Base-by-base conservation (phyloP, 2,888 invertebrate genomes). In the Ochropacha duplaris region DNA sequence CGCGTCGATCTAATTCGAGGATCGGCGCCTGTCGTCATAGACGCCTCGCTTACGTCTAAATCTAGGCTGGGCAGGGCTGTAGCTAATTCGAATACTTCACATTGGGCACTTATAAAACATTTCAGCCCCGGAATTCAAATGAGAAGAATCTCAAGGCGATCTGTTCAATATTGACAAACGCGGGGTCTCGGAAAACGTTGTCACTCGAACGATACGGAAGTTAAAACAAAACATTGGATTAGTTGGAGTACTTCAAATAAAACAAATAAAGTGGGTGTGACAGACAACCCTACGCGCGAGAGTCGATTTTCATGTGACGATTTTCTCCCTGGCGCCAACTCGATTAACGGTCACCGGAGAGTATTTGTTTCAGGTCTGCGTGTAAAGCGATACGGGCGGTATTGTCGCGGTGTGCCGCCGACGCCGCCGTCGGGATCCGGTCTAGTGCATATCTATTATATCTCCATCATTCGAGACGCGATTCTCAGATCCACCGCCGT, bases 391-490 rank as follows among this genome's bases (percentile, higher is more conserved):
- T 88, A 91, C 81, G 80, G 77, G 72, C 79, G 74, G 84, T 86
- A 88, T 88, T 90, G 90, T 90, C 82, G 84, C 81, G 81, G 79
- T 80, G 81, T 79, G 81, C 83, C 82, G 83, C 76, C 79, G 69
- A 79, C 31, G 9, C 83, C 82, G 82, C 76, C 28, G 28, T 9
- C 79, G 69, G 69, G 80, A 81, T 86, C 82, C 87, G 90, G 88
- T 91, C 90, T 90, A 89, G 84, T 89, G 90, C 88, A 76, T 87
- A 88, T 87, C 87, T 89, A 87, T 87, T 88, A 88, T 88, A 87
- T 83, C 81, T 84, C 79, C 84, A 86, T 81, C 81, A 74, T 76
- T 81, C 78, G 81, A 86, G 82, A 78, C 79, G 76, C 81, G 79
- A 82, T 79, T 83, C 86, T 84, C 79, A 79, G 83, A 84, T 84